These are phyloP conservation scores for Pseudochirops corinnae DNA, from an alignment of 2,797 vertebrate species.

Conservation along the genomic window DNA sequence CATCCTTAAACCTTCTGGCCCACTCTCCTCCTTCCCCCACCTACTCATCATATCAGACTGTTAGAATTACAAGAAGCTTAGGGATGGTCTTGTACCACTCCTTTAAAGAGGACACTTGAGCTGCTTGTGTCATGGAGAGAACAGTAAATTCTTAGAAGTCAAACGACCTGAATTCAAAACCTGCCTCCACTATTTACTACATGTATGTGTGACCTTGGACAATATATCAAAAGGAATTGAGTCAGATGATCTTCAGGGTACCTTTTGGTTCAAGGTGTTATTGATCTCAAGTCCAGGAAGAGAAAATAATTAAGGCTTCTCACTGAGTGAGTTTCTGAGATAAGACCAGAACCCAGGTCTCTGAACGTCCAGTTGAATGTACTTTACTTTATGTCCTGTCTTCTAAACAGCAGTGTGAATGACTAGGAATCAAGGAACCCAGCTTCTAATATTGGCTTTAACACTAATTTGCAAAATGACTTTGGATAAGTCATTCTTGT, in stretches of 20 bases:
- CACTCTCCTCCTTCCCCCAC: conserved; percentile 31
- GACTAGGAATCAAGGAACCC: neutral
- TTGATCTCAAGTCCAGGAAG: neutral
- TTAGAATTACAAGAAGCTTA: neutral
- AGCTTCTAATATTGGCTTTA: neutral
- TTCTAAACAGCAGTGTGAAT: neutral
- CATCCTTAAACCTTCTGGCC: neutral
- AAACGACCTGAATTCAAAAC: neutral
- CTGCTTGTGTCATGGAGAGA: neutral
- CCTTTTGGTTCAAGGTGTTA: neutral
- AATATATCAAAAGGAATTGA: neutral
- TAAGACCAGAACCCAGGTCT: neutral
- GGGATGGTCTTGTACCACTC: neutral
- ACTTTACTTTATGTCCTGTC: neutral
- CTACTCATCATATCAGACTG: neutral
- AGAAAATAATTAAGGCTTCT: neutral
- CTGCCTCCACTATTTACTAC: neutral
- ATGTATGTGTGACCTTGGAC: neutral
- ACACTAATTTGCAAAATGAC: neutral
- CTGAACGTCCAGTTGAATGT: neutral
- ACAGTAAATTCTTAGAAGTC: neutral
- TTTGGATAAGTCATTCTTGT: neutral
- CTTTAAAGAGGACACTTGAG: neutral
- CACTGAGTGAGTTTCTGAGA: neutral
- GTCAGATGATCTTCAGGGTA: neutral